Percentiles rank a stretch among this genome's conserved stretches.
Conservation (phyloP, 53 echinoderm and acorn worm species). For the Holothuria scabra region DNA sequence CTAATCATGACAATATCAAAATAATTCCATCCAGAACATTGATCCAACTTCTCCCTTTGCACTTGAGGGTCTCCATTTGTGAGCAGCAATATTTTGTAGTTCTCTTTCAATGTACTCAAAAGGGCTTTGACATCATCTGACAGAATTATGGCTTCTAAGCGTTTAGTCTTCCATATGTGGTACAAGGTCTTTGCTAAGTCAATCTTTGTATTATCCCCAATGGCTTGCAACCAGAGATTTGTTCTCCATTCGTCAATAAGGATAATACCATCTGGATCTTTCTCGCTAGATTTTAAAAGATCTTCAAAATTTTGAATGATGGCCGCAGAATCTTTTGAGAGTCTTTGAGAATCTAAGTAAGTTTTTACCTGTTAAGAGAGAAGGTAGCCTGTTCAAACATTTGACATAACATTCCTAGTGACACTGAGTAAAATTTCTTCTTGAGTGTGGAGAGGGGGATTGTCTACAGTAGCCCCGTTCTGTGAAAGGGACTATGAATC, state of each 20-base stretch:
- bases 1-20: slow-evolving; percentile 94
- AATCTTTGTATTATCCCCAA: slow-evolving; percentile 54
- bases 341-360: slow-evolving; percentile 50
- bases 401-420: too few species aligned
- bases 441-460: too few species aligned
- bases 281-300: slow-evolving; percentile 63
- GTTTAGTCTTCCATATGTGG: slow-evolving; percentile 79
- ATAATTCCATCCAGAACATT: slow-evolving; percentile 77
- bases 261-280: slow-evolving; percentile 79
- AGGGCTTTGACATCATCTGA: slow-evolving; percentile 74
- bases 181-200: slow-evolving; percentile 71
- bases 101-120: slow-evolving; percentile 59
- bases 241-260: slow-evolving; percentile 93
- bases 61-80: slow-evolving; percentile 87
- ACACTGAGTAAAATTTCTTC: too few species aligned
- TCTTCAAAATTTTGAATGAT: slow-evolving; percentile 67
- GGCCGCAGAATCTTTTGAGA: slow-evolving; percentile 53
- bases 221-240: slow-evolving; percentile 84
- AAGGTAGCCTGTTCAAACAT: too few species aligned
- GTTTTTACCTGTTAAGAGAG: slow-evolving; percentile 61
- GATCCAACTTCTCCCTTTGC: slow-evolving; percentile 83
- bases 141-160: slow-evolving; percentile 79
- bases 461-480: too few species aligned
- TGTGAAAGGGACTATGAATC: too few species aligned
- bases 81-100: slow-evolving; percentile 82